These are phyloP conservation scores for Parnassius smintheus DNA, from an alignment of 2,888 invertebrate species.

Conservation along the genomic window DNA sequence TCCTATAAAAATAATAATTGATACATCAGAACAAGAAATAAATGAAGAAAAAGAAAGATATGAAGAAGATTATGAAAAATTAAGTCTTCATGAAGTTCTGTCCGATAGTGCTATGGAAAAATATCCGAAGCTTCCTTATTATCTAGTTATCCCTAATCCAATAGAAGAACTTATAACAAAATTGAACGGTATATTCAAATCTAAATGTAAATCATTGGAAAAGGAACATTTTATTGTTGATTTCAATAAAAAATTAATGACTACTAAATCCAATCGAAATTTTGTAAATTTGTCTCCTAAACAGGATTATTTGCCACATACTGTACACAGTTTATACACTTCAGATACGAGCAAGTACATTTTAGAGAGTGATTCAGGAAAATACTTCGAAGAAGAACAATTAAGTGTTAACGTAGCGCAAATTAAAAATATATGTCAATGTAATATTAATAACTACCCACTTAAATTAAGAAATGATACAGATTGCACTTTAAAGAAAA, in stretches of 20 bases:
- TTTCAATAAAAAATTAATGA: slow-evolving; percentile 28
- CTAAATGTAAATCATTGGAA: not conserved
- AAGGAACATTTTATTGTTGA: slow-evolving; percentile 18
- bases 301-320: not conserved
- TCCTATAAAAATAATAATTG: slow-evolving; percentile 18
- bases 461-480: not conserved
- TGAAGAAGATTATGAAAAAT: not conserved
- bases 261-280: slow-evolving; percentile 1
- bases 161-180: not conserved
- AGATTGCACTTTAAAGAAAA: slow-evolving; percentile 6
- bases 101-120: not conserved
- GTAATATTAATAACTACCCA: slow-evolving; percentile 15
- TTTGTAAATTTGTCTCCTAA: not conserved
- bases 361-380: not conserved
- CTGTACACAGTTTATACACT: not conserved
- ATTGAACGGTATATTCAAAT: not conserved
- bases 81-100: not conserved
- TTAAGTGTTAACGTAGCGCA: slow-evolving; percentile 54
- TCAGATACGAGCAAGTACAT: not conserved
- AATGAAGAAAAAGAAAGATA: not conserved
- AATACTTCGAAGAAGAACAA: slow-evolving; percentile 45
- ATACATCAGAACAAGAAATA: not conserved
- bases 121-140: not conserved
- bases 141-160: not conserved
- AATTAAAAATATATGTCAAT: slow-evolving; percentile 37